Percentiles rank a stretch among this genome's conserved stretches.
phyloP scores from a whole-genome alignment of 2,797 vertebrate species.

The Epinephelus awoara region DNA sequence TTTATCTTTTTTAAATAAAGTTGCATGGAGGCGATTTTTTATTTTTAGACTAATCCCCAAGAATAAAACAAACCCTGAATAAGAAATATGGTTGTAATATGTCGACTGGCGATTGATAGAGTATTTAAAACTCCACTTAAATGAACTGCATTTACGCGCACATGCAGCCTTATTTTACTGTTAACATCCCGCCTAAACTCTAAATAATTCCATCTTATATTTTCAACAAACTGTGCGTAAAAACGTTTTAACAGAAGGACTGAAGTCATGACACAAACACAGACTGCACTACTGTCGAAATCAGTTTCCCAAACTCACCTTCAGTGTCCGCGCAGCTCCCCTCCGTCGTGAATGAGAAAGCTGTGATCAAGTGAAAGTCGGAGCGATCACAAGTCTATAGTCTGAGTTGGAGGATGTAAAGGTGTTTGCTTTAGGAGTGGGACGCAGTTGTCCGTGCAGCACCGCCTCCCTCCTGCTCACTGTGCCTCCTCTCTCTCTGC shows the following conservation, averaged over 20 bases:
- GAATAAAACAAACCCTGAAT: neutral
- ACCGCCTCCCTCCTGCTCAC: slow-evolving; percentile 60
- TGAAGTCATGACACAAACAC: slow-evolving; percentile 2
- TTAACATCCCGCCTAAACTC: neutral
- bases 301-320: slow-evolving; percentile 72
- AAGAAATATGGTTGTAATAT: neutral
- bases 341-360: slow-evolving; percentile 54
- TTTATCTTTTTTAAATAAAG: neutral
- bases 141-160: neutral
- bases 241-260: too few relatives aligned
- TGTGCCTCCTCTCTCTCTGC: slow-evolving; percentile 66
- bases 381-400: slow-evolving; percentile 21
- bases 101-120: neutral
- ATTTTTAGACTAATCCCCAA: neutral
- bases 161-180: neutral
- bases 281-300: neutral
- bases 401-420: slow-evolving; percentile 40
- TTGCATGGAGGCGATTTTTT: neutral
- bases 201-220: neutral
- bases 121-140: neutral
- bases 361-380: slow-evolving; percentile 46
- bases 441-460: slow-evolving; percentile 71
- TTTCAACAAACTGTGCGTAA: neutral
- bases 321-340: slow-evolving; percentile 59
- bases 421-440: slow-evolving; percentile 57